Base-by-base conservation (phyloP, 2,113 vertebrate species). In the Caranx melampygus region DNA sequence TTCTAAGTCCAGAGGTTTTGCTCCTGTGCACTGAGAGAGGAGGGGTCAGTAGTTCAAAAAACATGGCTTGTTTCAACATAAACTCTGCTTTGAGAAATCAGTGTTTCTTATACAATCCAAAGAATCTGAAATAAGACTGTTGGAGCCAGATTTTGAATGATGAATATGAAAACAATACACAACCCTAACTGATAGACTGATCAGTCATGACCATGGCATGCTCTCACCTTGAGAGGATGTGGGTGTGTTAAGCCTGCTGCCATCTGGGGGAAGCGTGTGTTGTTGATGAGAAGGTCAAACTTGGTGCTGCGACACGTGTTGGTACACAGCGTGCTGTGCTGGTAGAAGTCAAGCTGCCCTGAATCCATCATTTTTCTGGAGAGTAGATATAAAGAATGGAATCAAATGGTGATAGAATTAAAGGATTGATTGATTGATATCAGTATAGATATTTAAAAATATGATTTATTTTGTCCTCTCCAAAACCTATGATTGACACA, bases 291-390 rank as follows among this genome's bases (percentile, higher is more conserved):
- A 76, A 99, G 95, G 89, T 99, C 98, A 47, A 99, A 99, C 90
- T 99, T 99, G 92, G 98, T 99, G 92, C 98, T 99, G 78, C 98
- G 96, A 81, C 98, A 99, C 5, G 98, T 99, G 93, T 99, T 99
- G 84, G 98, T 98, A 86, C 98, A 99, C 77, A 99, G 96, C 3
- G 97, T 97, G 91, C 97, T 97, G 0, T 99, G 98, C 73, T 99
- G 96, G 92, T 98, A 99, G 89, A 99, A 99, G 91, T 99, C 98
- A 20, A 99, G 96, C 91, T 99, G 97, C 45, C 98, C 97, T 0
- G 97, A 99, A 84, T 99, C 98, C 98, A 99, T 99, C 96, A 99
- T 98, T 92, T 99, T 99, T 92, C 98, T 99, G 90, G 65, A 91
- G 16, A 75, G 86, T 12, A 18, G 51, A 75, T 68, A 81, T 2